Percentiles rank a stretch among this genome's conserved stretches.
These are phyloP conservation scores for Yponomeuta malinellus DNA, from an alignment of 2,888 invertebrate genomes.

Conservation along the genomic window DNA sequence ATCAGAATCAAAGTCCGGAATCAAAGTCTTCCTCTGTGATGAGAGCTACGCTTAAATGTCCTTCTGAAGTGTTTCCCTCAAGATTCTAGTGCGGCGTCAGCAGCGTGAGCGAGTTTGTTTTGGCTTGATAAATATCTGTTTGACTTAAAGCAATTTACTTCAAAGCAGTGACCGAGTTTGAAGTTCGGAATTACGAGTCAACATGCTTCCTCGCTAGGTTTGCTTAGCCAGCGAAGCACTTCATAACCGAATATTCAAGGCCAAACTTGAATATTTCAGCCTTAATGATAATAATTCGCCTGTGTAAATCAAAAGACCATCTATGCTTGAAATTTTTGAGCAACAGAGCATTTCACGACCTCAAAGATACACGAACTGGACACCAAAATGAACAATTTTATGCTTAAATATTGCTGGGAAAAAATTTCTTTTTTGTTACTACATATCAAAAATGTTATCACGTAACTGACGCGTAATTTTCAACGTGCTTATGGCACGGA, in stretches of 20 bases:
- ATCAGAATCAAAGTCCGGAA: too few species aligned
- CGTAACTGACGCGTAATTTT: neutral
- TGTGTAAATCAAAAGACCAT: too few species aligned
- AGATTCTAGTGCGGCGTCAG: neutral
- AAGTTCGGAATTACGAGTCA: neutral
- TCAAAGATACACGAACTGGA: neutral
- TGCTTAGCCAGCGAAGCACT: neutral
- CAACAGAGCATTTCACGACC: too few species aligned
- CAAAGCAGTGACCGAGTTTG: conserved; percentile 2
- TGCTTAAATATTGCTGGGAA: neutral
- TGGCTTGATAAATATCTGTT: conserved; percentile 1
- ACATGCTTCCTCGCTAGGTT: neutral
- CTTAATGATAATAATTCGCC: too few species aligned
- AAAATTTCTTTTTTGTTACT: too few species aligned
- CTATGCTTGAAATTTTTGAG: too few species aligned
- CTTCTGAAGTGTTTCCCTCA: neutral
- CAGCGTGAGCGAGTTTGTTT: neutral
- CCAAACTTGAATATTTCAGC: too few species aligned
- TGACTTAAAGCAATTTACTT: neutral
- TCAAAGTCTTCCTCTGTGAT: too few species aligned
- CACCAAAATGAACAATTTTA: neutral
- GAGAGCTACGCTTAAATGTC: too few species aligned
- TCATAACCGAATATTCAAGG: neutral
- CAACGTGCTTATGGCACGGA: neutral
- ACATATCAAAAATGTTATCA: too few species aligned